Percentiles rank a stretch among this genome's conserved stretches.
phyloP scores from a whole-genome alignment of 1,140 invertebrate genomes.

The honey bee (Apis mellifera) region Amel_HAv3.1 CM009944.2:1610001-1610500 shows the following conservation, averaged over 20 bases:
- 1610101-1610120: not conserved
- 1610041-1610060: conserved; percentile 32
- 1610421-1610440: no score
- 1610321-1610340: no score
- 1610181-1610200: conserved; percentile 47
- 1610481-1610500: no score
- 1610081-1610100: conserved; percentile 17
- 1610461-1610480: no score
- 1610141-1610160: conserved; percentile 33
- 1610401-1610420: no score
- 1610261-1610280: conserved; percentile 10
- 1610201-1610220: conserved; percentile 42
- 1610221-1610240: conserved; percentile 47
- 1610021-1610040: not conserved
- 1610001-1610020: not conserved
- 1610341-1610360: no score
- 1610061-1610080: conserved; percentile 29
- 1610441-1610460: no score
- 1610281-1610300: conserved; percentile 1
- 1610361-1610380: no score
- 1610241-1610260: conserved; percentile 34
- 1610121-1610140: not conserved
- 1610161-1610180: conserved; percentile 2
- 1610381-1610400: no score
- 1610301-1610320: not conserved